These are phyloP conservation scores for Lepilemur ruficaudatus DNA, from an alignment of 2,797 vertebrate genomes.

Conservation along the genomic window DNA sequence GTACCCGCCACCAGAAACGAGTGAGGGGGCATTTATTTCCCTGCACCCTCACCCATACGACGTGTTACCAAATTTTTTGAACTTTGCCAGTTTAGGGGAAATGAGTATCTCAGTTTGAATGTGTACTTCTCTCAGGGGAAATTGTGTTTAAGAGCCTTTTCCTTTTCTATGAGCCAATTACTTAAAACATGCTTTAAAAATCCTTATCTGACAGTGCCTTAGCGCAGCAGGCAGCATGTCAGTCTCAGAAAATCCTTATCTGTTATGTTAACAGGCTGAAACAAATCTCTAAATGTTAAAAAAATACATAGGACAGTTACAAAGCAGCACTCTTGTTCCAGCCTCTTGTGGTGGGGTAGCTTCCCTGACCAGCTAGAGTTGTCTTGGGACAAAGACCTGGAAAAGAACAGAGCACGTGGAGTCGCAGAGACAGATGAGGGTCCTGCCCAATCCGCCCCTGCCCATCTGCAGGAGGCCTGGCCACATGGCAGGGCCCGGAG, in stretches of 20 bases:
- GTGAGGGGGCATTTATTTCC: not conserved
- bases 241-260: not conserved
- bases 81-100: not conserved
- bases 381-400: not conserved
- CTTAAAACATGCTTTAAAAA: not conserved
- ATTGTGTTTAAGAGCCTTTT: not conserved
- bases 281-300: not conserved
- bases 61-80: not conserved
- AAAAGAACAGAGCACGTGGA: fast-evolving
- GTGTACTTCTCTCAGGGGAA: not conserved
- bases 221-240: too few species aligned
- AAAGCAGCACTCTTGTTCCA: not conserved
- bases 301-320: too few species aligned
- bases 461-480: not conserved
- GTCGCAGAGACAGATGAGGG: not conserved
- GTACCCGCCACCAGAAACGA: not conserved
- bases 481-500: not conserved
- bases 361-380: not conserved
- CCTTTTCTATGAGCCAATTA: not conserved
- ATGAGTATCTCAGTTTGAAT: not conserved
- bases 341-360: not conserved
- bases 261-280: not conserved
- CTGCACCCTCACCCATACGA: not conserved
- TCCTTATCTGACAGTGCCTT: not conserved
- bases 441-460: too few species aligned